Evolutionary conservation across 2,797 vertebrate species (phyloP), one percentile per base, ranked within the genome.

Genomic region (Gambusia yucatana): DNA sequence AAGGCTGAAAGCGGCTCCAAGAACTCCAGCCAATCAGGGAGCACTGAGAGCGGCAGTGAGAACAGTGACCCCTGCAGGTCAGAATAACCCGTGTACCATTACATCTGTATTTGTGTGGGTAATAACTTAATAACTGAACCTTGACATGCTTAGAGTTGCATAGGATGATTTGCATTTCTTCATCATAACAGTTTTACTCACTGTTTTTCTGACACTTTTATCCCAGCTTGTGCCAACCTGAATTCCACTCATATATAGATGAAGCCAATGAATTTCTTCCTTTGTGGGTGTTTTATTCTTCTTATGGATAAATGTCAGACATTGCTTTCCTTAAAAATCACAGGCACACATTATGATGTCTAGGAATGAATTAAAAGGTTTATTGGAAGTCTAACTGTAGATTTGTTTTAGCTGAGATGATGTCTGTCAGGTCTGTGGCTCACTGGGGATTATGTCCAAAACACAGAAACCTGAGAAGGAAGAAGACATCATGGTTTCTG

Each of bases 51-150:
- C 0, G 96, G 95, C 93, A 96, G 95, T 13, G 98, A 99, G 88
- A 97, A 96, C 95, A 97, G 94, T 28, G 98, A 99, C 46, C 92
- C 96, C 20, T 98, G 98, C 97, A 99, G 98, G 98, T 99, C 86
- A 86, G 72, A 16, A 20, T 25, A 14, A 1, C 7, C 36, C 33
- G 0, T 72, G 2, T 17, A 48, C 47, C 28, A n/a, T 47, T 48
- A 1, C 16, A 48, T n/a, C 8, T 39, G 4, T 22, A 1, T 30
- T 22, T 70, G 22, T 14, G 22, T 14, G 25, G 10, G 33, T 14
- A 13, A 13, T 25, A n/a, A 43, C 65, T 0, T 44, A 33, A 33
- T 33, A 33, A 6, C 22, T 44, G 22, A 70, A n/a, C 22, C 20
- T n/a, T 67, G 36, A 41, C 36, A 67, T 39, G 59, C 17, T 63